Base-by-base conservation (phyloP, 2,797 vertebrate species). In the Phoebastria nigripes region DNA sequence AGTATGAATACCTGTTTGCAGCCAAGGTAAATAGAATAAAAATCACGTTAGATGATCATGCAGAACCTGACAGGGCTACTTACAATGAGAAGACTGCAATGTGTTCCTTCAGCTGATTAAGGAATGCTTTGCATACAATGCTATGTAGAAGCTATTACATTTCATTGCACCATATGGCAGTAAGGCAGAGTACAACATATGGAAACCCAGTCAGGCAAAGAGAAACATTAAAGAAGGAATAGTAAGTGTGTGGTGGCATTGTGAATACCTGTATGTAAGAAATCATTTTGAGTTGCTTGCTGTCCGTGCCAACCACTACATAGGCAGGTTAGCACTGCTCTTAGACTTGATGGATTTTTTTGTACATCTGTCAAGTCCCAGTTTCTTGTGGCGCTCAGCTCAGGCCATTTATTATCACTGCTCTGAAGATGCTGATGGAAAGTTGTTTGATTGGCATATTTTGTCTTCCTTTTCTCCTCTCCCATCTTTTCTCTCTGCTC, bases 201-300 rank as follows among this genome's bases (percentile, higher is more conserved):
- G 94, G 94, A 97, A 96, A 96, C 72, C 72, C 90, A 94, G 93
- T 93, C 95, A 97, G 84, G 94, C 90, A 93, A 93, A 88, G 74
- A 85, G 71, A 96, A 97, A 91, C 78, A 70, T 61, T 94, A 93
- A 94, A 92, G 92, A 90, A 92, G 55, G 74, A 96, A 79, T 72
- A 95, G 25, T 92, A 93, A 94, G 56, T 81, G 74, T 58, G 71
- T 12, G 12, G 65, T 90, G 47, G 72, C 80, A 94, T 61, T 95
- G 87, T 96, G 93, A 95, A 96, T 88, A 92, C 25, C 35, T 86
- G 37, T 31, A 47, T 70, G 70, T 47, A 59, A 88, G 72, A 82
- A 88, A 67, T 33, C 7, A 31, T 72, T 88, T 11, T 65, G 20
- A 82, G 52, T 87, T 12, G 1, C 55, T 77, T 74, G 47, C 73